phyloP scores from a whole-genome alignment of 2,888 invertebrate genomes.

The Cheilosia vernalis region DNA sequence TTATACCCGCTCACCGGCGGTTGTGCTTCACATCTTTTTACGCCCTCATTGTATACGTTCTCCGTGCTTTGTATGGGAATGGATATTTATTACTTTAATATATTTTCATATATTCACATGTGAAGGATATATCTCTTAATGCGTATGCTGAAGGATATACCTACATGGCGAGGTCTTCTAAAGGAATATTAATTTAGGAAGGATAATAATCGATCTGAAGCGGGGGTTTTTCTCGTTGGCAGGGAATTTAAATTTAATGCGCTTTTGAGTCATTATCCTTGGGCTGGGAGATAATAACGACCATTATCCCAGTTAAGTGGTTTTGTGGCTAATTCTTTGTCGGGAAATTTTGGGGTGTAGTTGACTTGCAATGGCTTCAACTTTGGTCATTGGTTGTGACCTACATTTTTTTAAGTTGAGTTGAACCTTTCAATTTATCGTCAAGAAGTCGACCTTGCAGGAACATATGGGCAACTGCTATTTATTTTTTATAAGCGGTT shows the following conservation, averaged over 20 bases:
- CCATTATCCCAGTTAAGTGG: neutral
- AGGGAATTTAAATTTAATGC: slow-evolving; percentile 45
- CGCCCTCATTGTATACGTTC: slow-evolving; percentile 24
- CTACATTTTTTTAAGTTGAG: too few relatives aligned
- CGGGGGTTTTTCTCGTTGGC: neutral
- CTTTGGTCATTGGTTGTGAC: too few relatives aligned
- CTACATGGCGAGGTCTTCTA: neutral
- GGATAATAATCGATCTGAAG: slow-evolving; percentile 67
- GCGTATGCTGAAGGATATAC: slow-evolving; percentile 2
- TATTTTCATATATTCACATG: slow-evolving; percentile 67
- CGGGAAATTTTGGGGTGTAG: neutral
- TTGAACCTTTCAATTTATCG: too few relatives aligned
- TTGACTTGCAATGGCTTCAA: neutral
- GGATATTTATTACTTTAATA: slow-evolving; percentile 75
- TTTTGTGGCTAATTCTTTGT: neutral
- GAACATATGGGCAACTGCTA: too few relatives aligned
- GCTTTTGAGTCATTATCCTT: slow-evolving; percentile 28
- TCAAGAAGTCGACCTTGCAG: too few relatives aligned
- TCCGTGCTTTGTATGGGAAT: slow-evolving; percentile 56
- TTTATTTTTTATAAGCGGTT: too few relatives aligned
- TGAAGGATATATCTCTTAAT: slow-evolving; percentile 41
- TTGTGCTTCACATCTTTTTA: slow-evolving; percentile 28
- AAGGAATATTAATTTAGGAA: slow-evolving; percentile 66
- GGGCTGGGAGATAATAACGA: neutral
- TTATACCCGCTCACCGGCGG: slow-evolving; percentile 4